Evolutionary conservation across 1,140 invertebrate species (phyloP).

Genomic region (Meloidogyne exigua): DNA sequence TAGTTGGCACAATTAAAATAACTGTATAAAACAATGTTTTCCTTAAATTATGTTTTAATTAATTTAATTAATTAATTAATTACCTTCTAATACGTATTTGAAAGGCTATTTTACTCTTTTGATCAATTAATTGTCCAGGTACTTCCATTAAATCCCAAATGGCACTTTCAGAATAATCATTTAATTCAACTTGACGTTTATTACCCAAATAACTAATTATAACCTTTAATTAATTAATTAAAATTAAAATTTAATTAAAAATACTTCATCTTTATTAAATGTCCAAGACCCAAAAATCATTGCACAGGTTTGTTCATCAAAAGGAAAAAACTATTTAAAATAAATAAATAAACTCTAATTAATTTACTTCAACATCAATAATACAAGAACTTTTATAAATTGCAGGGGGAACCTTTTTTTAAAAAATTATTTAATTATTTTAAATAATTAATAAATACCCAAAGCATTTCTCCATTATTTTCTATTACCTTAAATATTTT

Average conservation of each 20-base stretch:
- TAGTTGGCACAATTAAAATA: slow-evolving; percentile 46
- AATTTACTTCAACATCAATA: slow-evolving; percentile 80
- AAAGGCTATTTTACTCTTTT: slow-evolving; percentile 58
- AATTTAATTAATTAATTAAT: slow-evolving; percentile 31
- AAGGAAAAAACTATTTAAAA: slow-evolving; percentile 79
- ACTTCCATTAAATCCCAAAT: slow-evolving; percentile 98
- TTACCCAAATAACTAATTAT: slow-evolving; percentile 32
- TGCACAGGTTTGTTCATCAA: slow-evolving; percentile 78
- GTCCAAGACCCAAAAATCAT: slow-evolving; percentile 99
- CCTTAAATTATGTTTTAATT: slow-evolving; percentile 67
- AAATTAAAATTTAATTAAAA: slow-evolving; percentile 63
- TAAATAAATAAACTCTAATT: slow-evolving; percentile 70
- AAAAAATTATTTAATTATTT: not conserved
- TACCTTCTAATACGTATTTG: slow-evolving; percentile 57
- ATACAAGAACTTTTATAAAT: slow-evolving; percentile 85
- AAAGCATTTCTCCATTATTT: slow-evolving; percentile 78
- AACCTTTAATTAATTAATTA: not conserved
- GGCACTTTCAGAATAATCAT: slow-evolving; percentile 85
- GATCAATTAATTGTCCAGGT: slow-evolving; percentile 73
- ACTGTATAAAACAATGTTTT: slow-evolving; percentile 49
- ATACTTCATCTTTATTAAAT: slow-evolving; percentile 93
- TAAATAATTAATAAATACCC: no score
- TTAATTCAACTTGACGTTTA: slow-evolving; percentile 76
- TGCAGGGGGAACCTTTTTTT: slow-evolving; percentile 78
- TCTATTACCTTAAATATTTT: slow-evolving; percentile 72